Base-by-base conservation (phyloP, 2,797 vertebrate species). In the Anabas testudineus region DNA sequence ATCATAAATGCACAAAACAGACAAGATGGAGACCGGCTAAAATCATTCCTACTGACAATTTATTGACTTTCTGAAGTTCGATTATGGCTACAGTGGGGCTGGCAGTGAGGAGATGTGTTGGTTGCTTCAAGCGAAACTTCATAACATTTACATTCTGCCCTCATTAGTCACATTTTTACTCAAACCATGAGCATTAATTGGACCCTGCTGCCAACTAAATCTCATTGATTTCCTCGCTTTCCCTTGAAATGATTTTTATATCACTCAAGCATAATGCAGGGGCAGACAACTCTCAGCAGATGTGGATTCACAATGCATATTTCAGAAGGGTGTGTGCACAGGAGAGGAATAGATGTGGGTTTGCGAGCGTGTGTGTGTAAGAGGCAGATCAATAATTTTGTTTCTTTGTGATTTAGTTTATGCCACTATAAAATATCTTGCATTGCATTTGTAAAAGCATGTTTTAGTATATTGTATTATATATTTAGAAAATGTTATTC, bases 101-200 rank as follows among this genome's bases (percentile, higher is more conserved):
- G 3, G 9, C 32, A 51, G 55, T 5, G 18, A n/a, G 15, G 7
- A 18, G 18, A 37, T n/a, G 24, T 68, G 55, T 7, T 41, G 36
- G 39, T 36, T 36, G 75, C 13, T 54, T 48, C 37, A 37, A 75
- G 71, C 75, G 18, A 82, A 81, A 80, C 82, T 82, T 84, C 49
- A 78, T 74, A 83, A 73, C 65, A 89, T 89, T 86, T 85, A 81
- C 77, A 91, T 88, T 81, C 83, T 84, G 66, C 56, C 56, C 79
- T 89, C 84, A 88, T 91, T 90, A 90, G 82, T 68, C 51, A 56
- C 66, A 69, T 85, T 87, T 86, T 85, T 70, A 84, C 30, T 72
- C 62, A 86, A 83, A 87, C 88, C 88, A 90, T 90, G 86, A 92
- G 85, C 90, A 92, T 92, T 82, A 81, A 88, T 90, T 84, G 22